These are phyloP conservation scores for Morpho achilles DNA, from an alignment of 2,888 invertebrate species.

Conservation along the genomic window DNA sequence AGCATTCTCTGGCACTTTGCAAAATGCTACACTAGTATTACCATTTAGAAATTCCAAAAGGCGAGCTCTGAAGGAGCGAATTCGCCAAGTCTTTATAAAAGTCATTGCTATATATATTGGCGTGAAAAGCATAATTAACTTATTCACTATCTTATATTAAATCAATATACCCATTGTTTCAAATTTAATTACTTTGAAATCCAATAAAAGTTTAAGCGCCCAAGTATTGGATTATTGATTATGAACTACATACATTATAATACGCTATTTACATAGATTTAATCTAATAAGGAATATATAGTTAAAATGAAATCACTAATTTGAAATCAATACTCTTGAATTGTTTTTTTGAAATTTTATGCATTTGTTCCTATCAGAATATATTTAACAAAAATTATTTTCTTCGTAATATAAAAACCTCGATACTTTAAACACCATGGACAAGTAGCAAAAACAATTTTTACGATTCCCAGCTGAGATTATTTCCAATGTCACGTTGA, in stretches of 20 bases:
- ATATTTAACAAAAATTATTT: neutral
- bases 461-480: too few relatives aligned
- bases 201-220: conserved; percentile 6
- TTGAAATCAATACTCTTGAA: neutral
- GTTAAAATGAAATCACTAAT: conserved; percentile 14
- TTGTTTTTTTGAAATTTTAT: neutral
- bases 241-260: conserved; percentile 50
- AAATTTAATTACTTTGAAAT: conserved; percentile 17
- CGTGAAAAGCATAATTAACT: conserved; percentile 83
- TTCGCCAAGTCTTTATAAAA: conserved; percentile 88
- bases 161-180: conserved; percentile 23
- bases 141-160: conserved; percentile 1
- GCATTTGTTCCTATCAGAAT: neutral
- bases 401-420: too few relatives aligned
- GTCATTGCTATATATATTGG: conserved; percentile 91
- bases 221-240: conserved; percentile 56
- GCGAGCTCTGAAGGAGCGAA: conserved; percentile 84
- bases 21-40: conserved; percentile 80
- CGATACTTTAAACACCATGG: too few relatives aligned
- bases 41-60: conserved; percentile 80
- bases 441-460: too few relatives aligned
- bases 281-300: conserved; percentile 20
- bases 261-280: conserved; percentile 29
- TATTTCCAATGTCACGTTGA: too few relatives aligned
- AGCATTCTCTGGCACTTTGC: conserved; percentile 68